phyloP scores from a whole-genome alignment of 2,797 vertebrate genomes.

The Lindbergichthys nudifrons region DNA sequence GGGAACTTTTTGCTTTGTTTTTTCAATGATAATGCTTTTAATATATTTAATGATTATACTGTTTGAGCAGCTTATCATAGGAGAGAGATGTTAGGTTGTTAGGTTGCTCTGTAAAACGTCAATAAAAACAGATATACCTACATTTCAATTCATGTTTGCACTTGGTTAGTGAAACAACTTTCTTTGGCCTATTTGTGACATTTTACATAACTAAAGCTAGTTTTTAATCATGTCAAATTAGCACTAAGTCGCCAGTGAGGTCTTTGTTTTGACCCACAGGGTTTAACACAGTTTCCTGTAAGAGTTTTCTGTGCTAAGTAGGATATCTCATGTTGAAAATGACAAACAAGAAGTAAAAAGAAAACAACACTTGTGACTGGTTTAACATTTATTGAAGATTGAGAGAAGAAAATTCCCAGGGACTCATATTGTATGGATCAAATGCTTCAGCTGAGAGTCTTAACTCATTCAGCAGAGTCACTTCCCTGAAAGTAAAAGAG shows the following conservation, averaged over 20 bases:
- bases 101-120: conserved; percentile 6
- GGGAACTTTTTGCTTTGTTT: conserved; percentile 8
- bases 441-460: conserved; percentile 8
- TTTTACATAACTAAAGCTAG: not conserved
- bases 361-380: not conserved
- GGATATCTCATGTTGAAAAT: not conserved
- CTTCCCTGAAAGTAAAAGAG: conserved; percentile 60
- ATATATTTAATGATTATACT: not conserved
- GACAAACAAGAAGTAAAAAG: not conserved
- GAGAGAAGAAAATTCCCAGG: conserved; percentile 16
- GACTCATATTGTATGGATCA: conserved; percentile 64
- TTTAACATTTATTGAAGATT: conserved; percentile 59
- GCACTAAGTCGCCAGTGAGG: not conserved
- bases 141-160: conserved; percentile 1
- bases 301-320: not conserved
- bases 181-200: not conserved
- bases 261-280: not conserved
- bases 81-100: conserved; percentile 2
- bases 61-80: conserved; percentile 9
- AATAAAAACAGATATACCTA: conserved; percentile 13
- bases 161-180: not conserved
- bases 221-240: not conserved
- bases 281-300: not conserved
- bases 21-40: conserved; percentile 1
- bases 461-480: conserved; percentile 70